Evolutionary conservation across 2,797 vertebrate species (phyloP).

Genomic region (Harpagifer antarcticus): DNA sequence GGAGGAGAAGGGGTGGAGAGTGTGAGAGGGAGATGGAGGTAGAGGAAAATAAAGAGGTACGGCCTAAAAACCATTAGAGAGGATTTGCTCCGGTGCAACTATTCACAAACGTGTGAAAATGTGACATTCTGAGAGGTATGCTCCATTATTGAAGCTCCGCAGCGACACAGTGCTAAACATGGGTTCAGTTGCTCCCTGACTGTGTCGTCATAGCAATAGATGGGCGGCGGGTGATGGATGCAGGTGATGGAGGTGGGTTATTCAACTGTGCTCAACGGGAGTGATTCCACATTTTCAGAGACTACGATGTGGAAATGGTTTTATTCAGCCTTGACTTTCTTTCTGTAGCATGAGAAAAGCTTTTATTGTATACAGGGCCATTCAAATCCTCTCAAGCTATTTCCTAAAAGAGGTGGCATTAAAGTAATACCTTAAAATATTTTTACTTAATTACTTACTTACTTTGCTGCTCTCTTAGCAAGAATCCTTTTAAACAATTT

Average conservation of each 20-base stretch:
- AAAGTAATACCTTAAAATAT: constrained; percentile 29
- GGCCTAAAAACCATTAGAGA: constrained; percentile 64
- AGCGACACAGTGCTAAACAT: constrained; percentile 68
- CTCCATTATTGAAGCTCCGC: constrained; percentile 75
- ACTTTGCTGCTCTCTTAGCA: background rate
- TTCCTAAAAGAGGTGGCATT: constrained; percentile 10
- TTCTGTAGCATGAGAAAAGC: constrained; percentile 21
- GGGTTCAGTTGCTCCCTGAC: constrained; percentile 56
- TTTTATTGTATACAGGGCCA: constrained; percentile 21
- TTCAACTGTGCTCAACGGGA: constrained; percentile 18
- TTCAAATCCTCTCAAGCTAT: constrained; percentile 29
- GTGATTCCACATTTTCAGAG: background rate
- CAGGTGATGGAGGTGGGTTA: constrained; percentile 10
- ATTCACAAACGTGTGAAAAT: constrained; percentile 76
- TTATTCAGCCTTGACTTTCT: constrained; percentile 20
- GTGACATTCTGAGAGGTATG: constrained; percentile 73
- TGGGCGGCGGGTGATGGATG: constrained; percentile 18
- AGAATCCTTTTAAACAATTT: background rate
- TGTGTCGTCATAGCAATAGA: constrained; percentile 75
- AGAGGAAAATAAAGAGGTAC: constrained; percentile 44
- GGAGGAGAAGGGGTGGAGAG: constrained; percentile 30
- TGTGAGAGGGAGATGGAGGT: constrained; percentile 18
- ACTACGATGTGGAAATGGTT: constrained; percentile 4
- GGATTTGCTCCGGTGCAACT: constrained; percentile 65
- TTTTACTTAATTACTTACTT: constrained; percentile 14